Evolutionary conservation across 2,797 vertebrate species (phyloP).

Genomic region (Crenichthys baileyi): DNA sequence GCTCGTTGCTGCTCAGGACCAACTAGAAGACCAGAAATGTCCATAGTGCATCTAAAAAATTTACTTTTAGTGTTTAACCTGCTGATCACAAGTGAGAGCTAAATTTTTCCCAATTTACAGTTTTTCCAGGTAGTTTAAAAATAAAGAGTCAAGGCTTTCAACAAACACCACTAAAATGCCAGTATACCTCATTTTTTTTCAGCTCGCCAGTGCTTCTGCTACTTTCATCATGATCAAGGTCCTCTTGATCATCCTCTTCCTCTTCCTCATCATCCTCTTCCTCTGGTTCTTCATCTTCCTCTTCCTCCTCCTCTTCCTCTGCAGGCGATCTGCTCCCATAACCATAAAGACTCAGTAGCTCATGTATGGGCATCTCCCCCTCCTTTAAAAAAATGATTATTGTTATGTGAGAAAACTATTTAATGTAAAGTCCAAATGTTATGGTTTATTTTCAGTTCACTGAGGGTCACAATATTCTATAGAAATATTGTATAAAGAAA

Average conservation of each 20-base stretch:
- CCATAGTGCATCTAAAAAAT: too few species aligned
- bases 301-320: conserved; percentile 89
- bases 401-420: not conserved
- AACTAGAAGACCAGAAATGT: too few species aligned
- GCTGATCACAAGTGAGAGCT: too few species aligned
- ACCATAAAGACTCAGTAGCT: conserved; percentile 94
- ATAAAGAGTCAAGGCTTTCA: not conserved
- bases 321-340: conserved; percentile 89
- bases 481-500: not conserved
- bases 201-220: conserved; percentile 91
- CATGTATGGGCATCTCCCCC: conserved; percentile 97
- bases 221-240: conserved; percentile 84
- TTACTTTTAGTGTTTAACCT: too few species aligned
- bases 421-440: not conserved
- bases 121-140: not conserved
- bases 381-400: conserved; percentile 79
- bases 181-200: conserved; percentile 75
- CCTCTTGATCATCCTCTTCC: conserved; percentile 88
- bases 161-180: not conserved
- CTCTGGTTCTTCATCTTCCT: conserved; percentile 84
- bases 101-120: too few species aligned
- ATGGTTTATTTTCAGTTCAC: not conserved
- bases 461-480: not conserved
- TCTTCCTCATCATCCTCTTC: conserved; percentile 85
- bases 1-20: too few species aligned